These are phyloP conservation scores for Chymomyza costata DNA, from an alignment of 1,140 invertebrate genomes.

Conservation along the genomic window DNA sequence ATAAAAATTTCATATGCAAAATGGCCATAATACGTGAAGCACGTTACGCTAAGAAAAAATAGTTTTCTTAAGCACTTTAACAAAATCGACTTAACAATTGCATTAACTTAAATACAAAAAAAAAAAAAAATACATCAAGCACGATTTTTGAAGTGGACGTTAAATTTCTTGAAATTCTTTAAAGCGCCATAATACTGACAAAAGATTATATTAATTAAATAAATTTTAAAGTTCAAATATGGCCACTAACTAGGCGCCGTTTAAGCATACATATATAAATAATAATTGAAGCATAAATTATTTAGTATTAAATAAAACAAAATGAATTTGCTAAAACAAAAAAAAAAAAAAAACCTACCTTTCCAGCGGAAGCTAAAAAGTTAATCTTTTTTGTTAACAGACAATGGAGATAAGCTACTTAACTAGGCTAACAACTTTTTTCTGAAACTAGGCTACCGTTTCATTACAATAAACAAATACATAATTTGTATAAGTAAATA, in stretches of 20 bases:
- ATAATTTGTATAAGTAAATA: too few relatives aligned
- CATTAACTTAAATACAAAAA: not conserved
- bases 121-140: slow-evolving; percentile 7
- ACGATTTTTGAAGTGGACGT: not conserved
- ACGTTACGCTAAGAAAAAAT: slow-evolving; percentile 7
- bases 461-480: too few relatives aligned
- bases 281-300: slow-evolving; percentile 38
- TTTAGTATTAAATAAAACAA: too few relatives aligned
- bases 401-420: too few relatives aligned
- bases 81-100: too few relatives aligned
- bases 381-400: too few relatives aligned
- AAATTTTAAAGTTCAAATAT: slow-evolving; percentile 42
- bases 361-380: too few relatives aligned
- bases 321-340: too few relatives aligned
- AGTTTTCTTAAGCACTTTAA: not conserved
- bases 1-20: slow-evolving; percentile 29
- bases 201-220: slow-evolving; percentile 62
- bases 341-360: too few relatives aligned
- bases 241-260: slow-evolving; percentile 3
- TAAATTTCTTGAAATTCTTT: slow-evolving; percentile 41
- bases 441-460: too few relatives aligned
- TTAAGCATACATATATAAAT: slow-evolving; percentile 24
- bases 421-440: too few relatives aligned
- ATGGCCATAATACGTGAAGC: not conserved
- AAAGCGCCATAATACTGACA: slow-evolving; percentile 46